Base-by-base conservation (phyloP, 2,888 invertebrate genomes). In the Caenorhabditis virilis region DNA sequence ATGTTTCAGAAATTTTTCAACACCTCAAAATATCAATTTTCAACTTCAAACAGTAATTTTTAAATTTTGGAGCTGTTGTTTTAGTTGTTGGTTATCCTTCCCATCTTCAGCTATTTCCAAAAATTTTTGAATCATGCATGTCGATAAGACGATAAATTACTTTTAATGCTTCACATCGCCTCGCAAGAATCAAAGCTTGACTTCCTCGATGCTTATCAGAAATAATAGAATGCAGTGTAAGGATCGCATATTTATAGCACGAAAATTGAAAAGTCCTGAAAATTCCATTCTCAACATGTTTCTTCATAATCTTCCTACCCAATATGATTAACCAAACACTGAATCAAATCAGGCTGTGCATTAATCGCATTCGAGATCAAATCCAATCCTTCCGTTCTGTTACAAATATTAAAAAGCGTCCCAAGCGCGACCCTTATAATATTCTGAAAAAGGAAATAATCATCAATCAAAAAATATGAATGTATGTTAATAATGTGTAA, bases 191-290 rank as follows among this genome's bases (percentile, higher is more conserved):
- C 18, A 73, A 47, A 52, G 54, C 54, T 23, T 52, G 54, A 9
- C 39, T 42, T 20, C 68, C 68, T 33, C 49, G 47, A 49, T 65
- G 66, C 26, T 55, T 56, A 38, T 77, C 77, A 42, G 68, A 71
- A 36, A 80, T 58, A 43, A 80, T 64, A 27, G 75, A 77, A 57
- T 80, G 79, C 25, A 81, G 69, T 5, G 76, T 62, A 16, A 80
- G 65, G 26, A 79, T 56, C 15, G 79, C 79, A 52, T 77, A 79
- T 55, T 77, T 79, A 55, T 75, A 78, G 39, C 75, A 76, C 22
- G 76, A 69, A 41, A 51, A 56, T 33, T 72, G 59, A 6, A 54
- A 59, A n/a, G 76, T 70, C 22, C 74, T 74, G 65, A 52, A 63
- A 53, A 5, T 9, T 36, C 18, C 5, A 33, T 16, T 48, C 22